Base-by-base conservation (phyloP, 2,888 invertebrate species). In the Athalia rosae region DNA sequence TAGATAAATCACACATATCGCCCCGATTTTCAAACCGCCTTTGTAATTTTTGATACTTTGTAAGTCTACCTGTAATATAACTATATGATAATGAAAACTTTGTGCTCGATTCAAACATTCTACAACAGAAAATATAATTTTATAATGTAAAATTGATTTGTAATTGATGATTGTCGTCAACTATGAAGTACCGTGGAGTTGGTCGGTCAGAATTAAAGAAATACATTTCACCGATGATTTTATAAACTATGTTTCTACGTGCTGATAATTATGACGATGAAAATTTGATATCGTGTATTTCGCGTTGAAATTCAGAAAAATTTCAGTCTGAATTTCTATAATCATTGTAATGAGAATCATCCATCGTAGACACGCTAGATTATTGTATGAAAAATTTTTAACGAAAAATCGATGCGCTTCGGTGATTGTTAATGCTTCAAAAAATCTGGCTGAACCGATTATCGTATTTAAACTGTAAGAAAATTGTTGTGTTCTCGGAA, bases 221-320 rank as follows among this genome's bases (percentile, higher is more conserved):
- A 62, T 4, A 8, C 1, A 41, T 43, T 3, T n/a, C 13, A 58
- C 13, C 15, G 15, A 47, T 13, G 13, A 47, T 47, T 64, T 64
- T 47, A 47, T 50, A 50, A 64, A 64, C 45, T 13, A 64, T 64
- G 62, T 64, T 64, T 47, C 45, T 13, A 47, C 45, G 28, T 47
- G 64, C 64, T 64, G 64, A 64, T 28, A 28, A 28, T 64, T 64
- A 45, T 64, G 13, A 64, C 47, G n/a, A n/a, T n/a, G n/a, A n/a
- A 64, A 47, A 45, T n/a, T n/a, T 47, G n/a, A 28, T 4, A 0
- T 45, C 11, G 28, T 8, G 61, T 61, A 62, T 62, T 45, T 5
- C 5, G 4, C 4, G 43, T 47, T 45, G 45, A 64, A 45, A 47
- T 47, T 64, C n/a, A 11, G 45, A 47, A 64, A 47, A 45, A n/a